Base-by-base conservation (phyloP, 2,888 invertebrate species). In the Scaptomyza caliginosa region DNA sequence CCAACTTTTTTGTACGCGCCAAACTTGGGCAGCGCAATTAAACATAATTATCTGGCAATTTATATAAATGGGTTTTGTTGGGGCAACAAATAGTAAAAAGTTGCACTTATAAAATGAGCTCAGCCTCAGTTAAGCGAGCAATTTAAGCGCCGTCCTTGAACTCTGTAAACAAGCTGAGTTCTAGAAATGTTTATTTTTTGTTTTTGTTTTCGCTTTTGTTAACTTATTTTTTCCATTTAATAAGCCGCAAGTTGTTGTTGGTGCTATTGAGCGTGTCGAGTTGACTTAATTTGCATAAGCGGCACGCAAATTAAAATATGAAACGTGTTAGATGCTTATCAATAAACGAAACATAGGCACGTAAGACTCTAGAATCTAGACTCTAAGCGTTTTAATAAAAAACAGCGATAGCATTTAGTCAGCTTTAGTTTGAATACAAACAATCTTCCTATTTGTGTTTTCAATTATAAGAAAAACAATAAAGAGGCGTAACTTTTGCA, bases 241-340 rank as follows among this genome's bases (percentile, higher is more conserved):
- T 34, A 16, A 34, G 34, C 34, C 16, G 13, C 1, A 55, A n/a
- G 40, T 28, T 34, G 17, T 32, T 63, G 13, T 48, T 46, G 56
- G n/a, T 28, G 36, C 16, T 36, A 30, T 38, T 55, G 52, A 71
- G 80, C 77, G 79, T 75, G 80, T 64, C 67, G 50, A 69, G n/a
- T 66, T 49, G 59, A 13, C 51, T 58, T 58, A 24, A 80, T 86
- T 74, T 84, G 74, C 86, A 80, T 84, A 80, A 80, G 66, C 56
- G 66, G 67, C 64, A 70, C 70, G 86, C 81, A 76, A 84, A 86
- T 84, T 74, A 74, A 76, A 86, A 50, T 51, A 81, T 66, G 65
- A 80, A 77, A 86, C 81, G 86, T 86, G 86, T 80, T 84, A 84
- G 81, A 86, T 80, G 58, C 63, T 59, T 81, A 86, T 86, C 86